Evolutionary conservation across 2,888 invertebrate genomes (phyloP).

Genomic region (Drosophila affinis): DNA sequence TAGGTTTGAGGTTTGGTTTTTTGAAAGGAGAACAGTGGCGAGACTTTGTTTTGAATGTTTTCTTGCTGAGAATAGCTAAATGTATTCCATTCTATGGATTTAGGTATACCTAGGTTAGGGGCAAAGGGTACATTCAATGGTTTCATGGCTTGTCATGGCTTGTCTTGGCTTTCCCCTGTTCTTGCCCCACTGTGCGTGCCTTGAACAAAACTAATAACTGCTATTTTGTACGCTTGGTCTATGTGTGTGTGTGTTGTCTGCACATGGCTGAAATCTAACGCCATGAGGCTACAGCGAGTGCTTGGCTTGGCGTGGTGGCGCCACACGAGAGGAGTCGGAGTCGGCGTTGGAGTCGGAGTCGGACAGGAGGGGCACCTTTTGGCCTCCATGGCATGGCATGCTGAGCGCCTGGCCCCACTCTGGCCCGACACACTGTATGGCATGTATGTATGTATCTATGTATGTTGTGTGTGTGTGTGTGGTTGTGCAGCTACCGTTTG

Average conservation of each 20-base stretch:
- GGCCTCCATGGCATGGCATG: conserved; percentile 71
- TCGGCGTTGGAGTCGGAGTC: conserved; percentile 9
- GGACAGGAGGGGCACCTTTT: conserved; percentile 66
- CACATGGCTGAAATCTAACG: conserved; percentile 75
- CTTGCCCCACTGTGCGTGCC: conserved; percentile 55
- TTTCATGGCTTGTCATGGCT: no score
- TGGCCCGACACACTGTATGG: conserved; percentile 57
- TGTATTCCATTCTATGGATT: no score
- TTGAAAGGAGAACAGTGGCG: not conserved
- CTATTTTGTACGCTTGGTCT: conserved; percentile 49
- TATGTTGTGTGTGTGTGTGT: conserved; percentile 21
- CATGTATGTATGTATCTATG: conserved; percentile 1
- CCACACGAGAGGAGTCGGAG: not conserved
- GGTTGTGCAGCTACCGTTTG: conserved; percentile 61
- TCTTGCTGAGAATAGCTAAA: not conserved
- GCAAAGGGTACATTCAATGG: not conserved
- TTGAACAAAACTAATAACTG: conserved; percentile 57
- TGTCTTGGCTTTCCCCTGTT: not conserved
- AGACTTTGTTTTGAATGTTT: not conserved
- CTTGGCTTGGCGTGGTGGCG: conserved; percentile 67
- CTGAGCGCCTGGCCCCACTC: conserved; percentile 74
- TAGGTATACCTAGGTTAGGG: no score
- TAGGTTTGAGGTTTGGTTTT: not conserved
- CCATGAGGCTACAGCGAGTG: conserved; percentile 57
- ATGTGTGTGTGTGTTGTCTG: conserved; percentile 44